These are phyloP conservation scores for Spilosoma lubricipeda DNA, from an alignment of 2,888 invertebrate genomes.

Conservation along the genomic window DNA sequence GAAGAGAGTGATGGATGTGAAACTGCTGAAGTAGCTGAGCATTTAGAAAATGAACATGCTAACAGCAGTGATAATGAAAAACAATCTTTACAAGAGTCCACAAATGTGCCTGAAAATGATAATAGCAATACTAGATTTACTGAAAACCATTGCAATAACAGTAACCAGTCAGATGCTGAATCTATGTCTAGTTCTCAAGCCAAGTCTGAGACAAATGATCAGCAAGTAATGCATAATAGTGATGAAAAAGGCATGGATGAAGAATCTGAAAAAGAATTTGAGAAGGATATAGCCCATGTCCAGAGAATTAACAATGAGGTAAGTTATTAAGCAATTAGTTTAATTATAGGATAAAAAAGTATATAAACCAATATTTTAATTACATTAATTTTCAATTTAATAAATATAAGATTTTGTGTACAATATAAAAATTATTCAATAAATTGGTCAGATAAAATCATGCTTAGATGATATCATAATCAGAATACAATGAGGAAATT, in stretches of 20 bases:
- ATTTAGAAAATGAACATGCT: slow-evolving; percentile 42
- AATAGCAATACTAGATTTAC: slow-evolving; percentile 43
- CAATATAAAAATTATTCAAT: background rate
- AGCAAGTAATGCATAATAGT: slow-evolving; percentile 29
- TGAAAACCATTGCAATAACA: slow-evolving; percentile 57
- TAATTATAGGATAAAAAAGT: no score
- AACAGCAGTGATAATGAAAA: slow-evolving; percentile 38
- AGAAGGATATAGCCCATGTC: slow-evolving; percentile 32
- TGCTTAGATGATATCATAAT: background rate
- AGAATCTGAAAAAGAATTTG: slow-evolving; percentile 31
- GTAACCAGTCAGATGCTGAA: slow-evolving; percentile 59
- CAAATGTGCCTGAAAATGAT: slow-evolving; percentile 41
- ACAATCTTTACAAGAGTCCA: slow-evolving; percentile 28
- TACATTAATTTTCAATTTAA: background rate
- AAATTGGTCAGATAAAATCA: background rate
- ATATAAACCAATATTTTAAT: background rate
- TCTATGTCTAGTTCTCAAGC: slow-evolving; percentile 49
- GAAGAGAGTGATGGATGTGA: slow-evolving; percentile 29
- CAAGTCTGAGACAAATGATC: slow-evolving; percentile 51
- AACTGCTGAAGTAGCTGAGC: slow-evolving; percentile 33
- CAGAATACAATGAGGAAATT: background rate
- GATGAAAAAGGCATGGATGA: slow-evolving; percentile 47
- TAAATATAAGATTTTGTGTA: no score
- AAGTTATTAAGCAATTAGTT: slow-evolving; percentile 1
- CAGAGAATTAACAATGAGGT: slow-evolving; percentile 38